phyloP scores from a whole-genome alignment of 1,140 invertebrate genomes.

The Drosophila parvula region DNA sequence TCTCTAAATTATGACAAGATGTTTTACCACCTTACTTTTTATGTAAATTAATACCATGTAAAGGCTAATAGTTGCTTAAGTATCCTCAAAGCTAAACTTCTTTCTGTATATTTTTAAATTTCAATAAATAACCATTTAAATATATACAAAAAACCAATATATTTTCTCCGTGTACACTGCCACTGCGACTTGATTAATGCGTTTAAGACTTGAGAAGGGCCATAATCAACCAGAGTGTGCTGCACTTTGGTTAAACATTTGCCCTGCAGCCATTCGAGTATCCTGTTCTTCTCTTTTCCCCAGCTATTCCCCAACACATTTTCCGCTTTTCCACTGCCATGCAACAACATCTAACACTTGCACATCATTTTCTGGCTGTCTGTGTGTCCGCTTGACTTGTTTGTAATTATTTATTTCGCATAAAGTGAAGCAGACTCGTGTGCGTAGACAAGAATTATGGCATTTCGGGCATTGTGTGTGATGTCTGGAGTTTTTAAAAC shows the following conservation, averaged over 20 bases:
- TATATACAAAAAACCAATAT: neutral
- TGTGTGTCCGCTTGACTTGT: slow-evolving; percentile 72
- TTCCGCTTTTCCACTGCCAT: neutral
- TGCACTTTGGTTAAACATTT: slow-evolving; percentile 61
- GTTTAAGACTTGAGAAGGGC: neutral
- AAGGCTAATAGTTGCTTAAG: neutral
- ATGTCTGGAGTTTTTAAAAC: slow-evolving; percentile 66
- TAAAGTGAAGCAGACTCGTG: slow-evolving; percentile 70
- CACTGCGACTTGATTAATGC: slow-evolving; percentile 3
- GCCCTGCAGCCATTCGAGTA: slow-evolving; percentile 44
- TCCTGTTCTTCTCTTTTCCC: neutral
- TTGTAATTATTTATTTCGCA: slow-evolving; percentile 80
- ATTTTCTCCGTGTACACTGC: neutral
- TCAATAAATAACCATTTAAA: neutral
- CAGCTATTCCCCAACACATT: neutral
- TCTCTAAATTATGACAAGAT: neutral
- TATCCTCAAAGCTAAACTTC: neutral
- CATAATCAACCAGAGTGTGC: slow-evolving; percentile 49
- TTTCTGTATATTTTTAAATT: neutral
- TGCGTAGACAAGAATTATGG: slow-evolving; percentile 79
- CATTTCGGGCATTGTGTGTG: slow-evolving; percentile 71
- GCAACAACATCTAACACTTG: slow-evolving; percentile 34
- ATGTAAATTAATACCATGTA: neutral
- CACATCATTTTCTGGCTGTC: slow-evolving; percentile 43
- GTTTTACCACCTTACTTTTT: neutral